Evolutionary conservation across 2,113 vertebrate species (phyloP).

Genomic region (Leptodactylus fuscus): DNA sequence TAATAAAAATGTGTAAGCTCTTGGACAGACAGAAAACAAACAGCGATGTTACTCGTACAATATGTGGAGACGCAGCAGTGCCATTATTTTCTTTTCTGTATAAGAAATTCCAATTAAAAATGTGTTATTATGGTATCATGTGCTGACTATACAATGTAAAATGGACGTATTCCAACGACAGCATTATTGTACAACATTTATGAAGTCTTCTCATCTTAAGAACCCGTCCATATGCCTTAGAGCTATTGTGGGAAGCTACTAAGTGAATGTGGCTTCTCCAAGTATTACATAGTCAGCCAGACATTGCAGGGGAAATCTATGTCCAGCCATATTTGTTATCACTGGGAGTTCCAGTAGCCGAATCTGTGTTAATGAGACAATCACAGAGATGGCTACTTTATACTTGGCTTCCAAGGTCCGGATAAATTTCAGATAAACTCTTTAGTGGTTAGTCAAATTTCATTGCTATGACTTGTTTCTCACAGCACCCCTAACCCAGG

Average conservation of each 20-base stretch:
- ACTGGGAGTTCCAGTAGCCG: not conserved
- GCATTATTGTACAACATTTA: not conserved
- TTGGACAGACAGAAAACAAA: slow-evolving; percentile 28
- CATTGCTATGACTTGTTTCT: no score
- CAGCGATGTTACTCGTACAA: not conserved
- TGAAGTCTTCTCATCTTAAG: not conserved
- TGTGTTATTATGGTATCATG: not conserved
- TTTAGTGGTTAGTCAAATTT: no score
- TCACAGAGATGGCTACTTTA: no score
- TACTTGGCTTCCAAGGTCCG: no score
- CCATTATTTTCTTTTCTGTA: not conserved
- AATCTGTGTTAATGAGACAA: no score
- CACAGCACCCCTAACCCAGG: no score
- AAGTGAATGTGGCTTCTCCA: not conserved
- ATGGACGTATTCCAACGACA: not conserved
- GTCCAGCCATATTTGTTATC: not conserved
- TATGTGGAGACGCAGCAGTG: not conserved
- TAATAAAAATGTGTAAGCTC: slow-evolving; percentile 41
- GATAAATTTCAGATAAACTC: no score
- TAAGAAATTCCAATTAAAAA: not conserved
- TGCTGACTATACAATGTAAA: not conserved
- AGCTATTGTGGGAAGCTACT: no score
- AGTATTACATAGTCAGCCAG: not conserved
- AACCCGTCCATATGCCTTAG: not conserved
- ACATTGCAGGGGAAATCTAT: not conserved